Evolutionary conservation across 30 jellyfish, hydroid and myxozoan genomes (phyloP), one percentile per base, ranked within the genome.

Genomic region (Calvadosia cruxmelitensis): DNA sequence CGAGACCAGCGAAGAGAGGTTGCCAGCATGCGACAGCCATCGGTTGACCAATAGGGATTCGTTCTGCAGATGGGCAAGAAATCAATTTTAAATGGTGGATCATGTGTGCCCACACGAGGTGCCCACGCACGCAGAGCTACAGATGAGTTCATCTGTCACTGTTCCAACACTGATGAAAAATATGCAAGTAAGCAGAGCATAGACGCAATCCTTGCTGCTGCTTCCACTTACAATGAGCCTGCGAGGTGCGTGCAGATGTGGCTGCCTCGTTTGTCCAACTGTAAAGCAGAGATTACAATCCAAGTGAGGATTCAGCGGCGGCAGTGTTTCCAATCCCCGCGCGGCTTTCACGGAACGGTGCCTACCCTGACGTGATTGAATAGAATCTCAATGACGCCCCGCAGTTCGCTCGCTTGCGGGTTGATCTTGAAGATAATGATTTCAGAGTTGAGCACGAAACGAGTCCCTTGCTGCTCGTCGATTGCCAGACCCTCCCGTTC

Each of bases 361-460:
- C 78, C 29, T 26, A 79, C 92, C 78, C 2, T 81, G 20, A 29
- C 65, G 50, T 79, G 92, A 16, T n/a, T 27, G n/a, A 79, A 64
- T 32, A 83, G 70, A 2, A 79, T 49, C 31, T 70, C 79, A 30
- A 73, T 50, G 32, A 36, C 67, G 20, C 71, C 83, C 10, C 68
- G 33, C 78, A 79, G 0, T 27, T 80, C 32, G 27, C 49, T 2
- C 50, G 92, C 83, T 10, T 3, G 1, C 1, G 92, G 92, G 74
- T 53, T 50, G 34, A 79, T 12, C 7, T 77, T 77, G 16, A 79
- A 50, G 20, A 65, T 76, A 27, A 66, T 77, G 15, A 79, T 57
- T 48, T 70, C 78, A 1, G 92, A 79, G 50, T 79, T 79, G 53
- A 79, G 2, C 13, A 79, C 92, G 82, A 78, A 79, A 3, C 64